Evolutionary conservation across 2,888 invertebrate species (phyloP).

Genomic region (Torymus texanus): DNA sequence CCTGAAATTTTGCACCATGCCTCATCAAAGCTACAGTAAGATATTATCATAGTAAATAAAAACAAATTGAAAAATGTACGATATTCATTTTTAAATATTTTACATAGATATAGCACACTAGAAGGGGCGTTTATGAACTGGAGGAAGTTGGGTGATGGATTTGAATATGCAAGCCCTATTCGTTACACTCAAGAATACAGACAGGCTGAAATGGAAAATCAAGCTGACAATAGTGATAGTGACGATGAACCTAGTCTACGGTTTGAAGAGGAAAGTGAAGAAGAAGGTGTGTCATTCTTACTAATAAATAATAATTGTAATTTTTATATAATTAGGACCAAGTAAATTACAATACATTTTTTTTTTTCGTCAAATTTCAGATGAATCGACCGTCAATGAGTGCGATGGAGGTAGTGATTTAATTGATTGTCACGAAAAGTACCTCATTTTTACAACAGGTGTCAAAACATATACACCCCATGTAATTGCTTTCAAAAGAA

Average conservation of each 20-base stretch:
- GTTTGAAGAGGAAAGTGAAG: slow-evolving; percentile 70
- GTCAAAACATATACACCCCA: slow-evolving; percentile 90
- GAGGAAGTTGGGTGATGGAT: slow-evolving; percentile 73
- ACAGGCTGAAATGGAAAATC: slow-evolving; percentile 76
- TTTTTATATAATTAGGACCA: background rate
- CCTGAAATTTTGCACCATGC: slow-evolving; percentile 70
- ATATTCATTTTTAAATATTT: slow-evolving; percentile 24
- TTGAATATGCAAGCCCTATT: slow-evolving; percentile 78
- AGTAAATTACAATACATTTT: background rate
- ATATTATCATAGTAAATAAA: slow-evolving; percentile 45
- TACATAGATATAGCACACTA: slow-evolving; percentile 67
- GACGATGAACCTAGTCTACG: slow-evolving; percentile 66
- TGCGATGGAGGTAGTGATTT: slow-evolving; percentile 74
- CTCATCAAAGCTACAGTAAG: slow-evolving; percentile 73
- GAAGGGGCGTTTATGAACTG: slow-evolving; percentile 74
- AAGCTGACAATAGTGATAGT: slow-evolving; percentile 66
- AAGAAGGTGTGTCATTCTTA: slow-evolving; percentile 62
- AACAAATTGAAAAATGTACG: slow-evolving; percentile 5
- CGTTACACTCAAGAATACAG: slow-evolving; percentile 81
- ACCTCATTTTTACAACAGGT: slow-evolving; percentile 89
- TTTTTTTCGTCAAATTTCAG: slow-evolving; percentile 56
- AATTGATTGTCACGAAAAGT: slow-evolving; percentile 80
- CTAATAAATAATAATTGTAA: no score
- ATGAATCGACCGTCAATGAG: slow-evolving; percentile 66
- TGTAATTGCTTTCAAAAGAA: slow-evolving; percentile 87